Percentiles rank a stretch among this genome's conserved stretches.
Evolutionary conservation across 37 sponge, comb jelly and placozoan species (phyloP).

Genomic region (Oscarella lobularis): DNA sequence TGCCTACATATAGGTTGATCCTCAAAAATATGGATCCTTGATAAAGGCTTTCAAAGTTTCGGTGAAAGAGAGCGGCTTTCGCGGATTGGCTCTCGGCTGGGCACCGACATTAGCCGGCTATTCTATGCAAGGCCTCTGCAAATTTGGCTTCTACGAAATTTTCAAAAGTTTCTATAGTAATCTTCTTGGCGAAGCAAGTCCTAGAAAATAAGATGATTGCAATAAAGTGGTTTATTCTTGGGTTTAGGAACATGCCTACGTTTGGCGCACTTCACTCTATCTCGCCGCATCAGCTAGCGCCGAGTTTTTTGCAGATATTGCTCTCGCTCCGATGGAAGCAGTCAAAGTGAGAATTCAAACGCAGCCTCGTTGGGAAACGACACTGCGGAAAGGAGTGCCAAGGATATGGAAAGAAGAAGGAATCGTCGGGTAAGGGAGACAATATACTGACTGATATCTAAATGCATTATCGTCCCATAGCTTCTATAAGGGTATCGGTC

Average conservation of each 20-base stretch:
- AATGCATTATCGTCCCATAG: constrained; percentile 23
- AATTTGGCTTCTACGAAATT: constrained; percentile 97
- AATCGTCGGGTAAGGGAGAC: constrained; percentile 55
- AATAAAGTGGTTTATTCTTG: no score
- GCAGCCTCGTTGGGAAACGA: constrained; percentile 83
- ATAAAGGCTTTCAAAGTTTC: constrained; percentile 68
- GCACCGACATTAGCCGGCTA: constrained; percentile 95
- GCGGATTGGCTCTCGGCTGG: constrained; percentile 84
- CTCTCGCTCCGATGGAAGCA: constrained; percentile 96
- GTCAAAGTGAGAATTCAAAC: constrained; percentile 97
- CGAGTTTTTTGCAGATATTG: constrained; percentile 99
- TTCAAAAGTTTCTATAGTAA: no score
- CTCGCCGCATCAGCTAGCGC: constrained; percentile 98
- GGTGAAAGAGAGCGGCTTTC: constrained; percentile 55
- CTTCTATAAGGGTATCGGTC: constrained; percentile 92
- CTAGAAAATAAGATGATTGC: no score
- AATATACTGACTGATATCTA: not conserved
- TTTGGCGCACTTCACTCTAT: constrained; percentile 84
- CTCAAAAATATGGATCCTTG: constrained; percentile 79
- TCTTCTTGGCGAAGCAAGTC: no score
- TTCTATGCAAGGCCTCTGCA: constrained; percentile 94
- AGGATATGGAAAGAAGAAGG: constrained; percentile 74
- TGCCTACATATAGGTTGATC: constrained; percentile 66
- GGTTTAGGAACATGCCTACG: constrained; percentile 56
- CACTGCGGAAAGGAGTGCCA: constrained; percentile 83